Evolutionary conservation across 2,113 vertebrate genomes (phyloP).

Genomic region (Girardinichthys multiradiatus): DNA sequence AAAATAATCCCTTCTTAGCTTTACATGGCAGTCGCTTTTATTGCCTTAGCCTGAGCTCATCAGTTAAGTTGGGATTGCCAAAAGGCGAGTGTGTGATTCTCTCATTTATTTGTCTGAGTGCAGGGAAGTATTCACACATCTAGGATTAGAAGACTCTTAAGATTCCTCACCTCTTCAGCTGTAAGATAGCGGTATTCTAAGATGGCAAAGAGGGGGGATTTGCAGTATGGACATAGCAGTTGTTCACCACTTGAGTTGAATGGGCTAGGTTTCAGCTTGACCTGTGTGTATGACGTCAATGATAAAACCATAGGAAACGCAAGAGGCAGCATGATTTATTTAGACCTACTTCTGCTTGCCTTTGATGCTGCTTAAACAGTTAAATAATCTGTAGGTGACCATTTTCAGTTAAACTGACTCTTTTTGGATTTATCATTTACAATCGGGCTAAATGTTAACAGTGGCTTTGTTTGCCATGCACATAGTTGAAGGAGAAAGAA

Average conservation of each 20-base stretch:
- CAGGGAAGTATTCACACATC: not conserved
- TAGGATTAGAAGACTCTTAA: constrained; percentile 62
- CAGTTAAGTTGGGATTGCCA: constrained; percentile 30
- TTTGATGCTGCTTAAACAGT: too few species aligned
- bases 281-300: too few species aligned
- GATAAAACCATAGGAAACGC: too few species aligned
- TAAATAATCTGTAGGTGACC: too few species aligned
- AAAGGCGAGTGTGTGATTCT: constrained; percentile 22
- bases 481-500: too few species aligned
- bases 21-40: constrained; percentile 42
- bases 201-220: constrained; percentile 31
- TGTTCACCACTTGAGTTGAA: not conserved
- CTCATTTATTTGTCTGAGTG: constrained; percentile 36
- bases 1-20: constrained; percentile 61
- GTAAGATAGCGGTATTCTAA: constrained; percentile 30
- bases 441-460: too few species aligned
- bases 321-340: too few species aligned
- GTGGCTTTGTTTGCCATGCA: too few species aligned
- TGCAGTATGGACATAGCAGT: not conserved
- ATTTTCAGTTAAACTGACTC: too few species aligned
- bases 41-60: constrained; percentile 49
- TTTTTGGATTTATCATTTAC: too few species aligned
- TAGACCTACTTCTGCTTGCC: too few species aligned
- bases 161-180: constrained; percentile 26
- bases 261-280: not conserved